These are phyloP conservation scores for Calameuta idolon DNA, from an alignment of 2,888 invertebrate species.

Conservation along the genomic window DNA sequence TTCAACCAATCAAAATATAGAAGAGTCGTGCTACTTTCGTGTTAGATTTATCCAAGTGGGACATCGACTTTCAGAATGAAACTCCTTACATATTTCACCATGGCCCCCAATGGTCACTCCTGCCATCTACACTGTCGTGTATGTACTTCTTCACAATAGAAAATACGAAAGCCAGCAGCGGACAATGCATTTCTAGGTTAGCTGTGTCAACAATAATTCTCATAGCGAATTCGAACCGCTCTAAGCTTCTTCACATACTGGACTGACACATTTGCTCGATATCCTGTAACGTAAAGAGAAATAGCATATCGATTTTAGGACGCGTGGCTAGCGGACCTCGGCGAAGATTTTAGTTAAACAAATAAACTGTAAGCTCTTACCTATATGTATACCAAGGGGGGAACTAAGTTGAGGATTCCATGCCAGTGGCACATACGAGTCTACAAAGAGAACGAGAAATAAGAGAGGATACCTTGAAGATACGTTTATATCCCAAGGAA, in stretches of 20 bases:
- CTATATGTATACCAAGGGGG: slow-evolving; percentile 15
- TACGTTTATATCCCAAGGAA: neutral
- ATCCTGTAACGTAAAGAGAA: neutral
- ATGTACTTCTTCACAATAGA: neutral
- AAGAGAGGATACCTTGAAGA: neutral
- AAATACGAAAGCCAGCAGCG: neutral
- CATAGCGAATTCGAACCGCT: slow-evolving; percentile 4
- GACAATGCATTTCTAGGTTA: neutral
- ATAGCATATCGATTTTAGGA: slow-evolving; percentile 14
- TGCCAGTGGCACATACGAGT: slow-evolving; percentile 18
- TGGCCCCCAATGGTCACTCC: neutral
- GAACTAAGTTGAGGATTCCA: slow-evolving; percentile 30
- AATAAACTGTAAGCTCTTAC: slow-evolving; percentile 39
- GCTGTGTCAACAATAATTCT: slow-evolving; percentile 3
- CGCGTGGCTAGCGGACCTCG: slow-evolving; percentile 45
- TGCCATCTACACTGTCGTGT: neutral
- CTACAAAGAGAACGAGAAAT: neutral
- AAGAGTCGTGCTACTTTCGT: neutral
- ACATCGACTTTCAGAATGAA: neutral
- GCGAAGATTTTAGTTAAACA: slow-evolving; percentile 58
- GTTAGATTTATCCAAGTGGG: neutral
- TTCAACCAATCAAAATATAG: neutral
- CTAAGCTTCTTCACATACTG: neutral
- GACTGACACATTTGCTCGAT: neutral
- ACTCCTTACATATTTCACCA: neutral